Evolutionary conservation across 30 jellyfish, hydroid and myxozoan genomes (phyloP), one percentile per base, ranked within the genome.

Genomic region (Kudoa iwatai): DNA sequence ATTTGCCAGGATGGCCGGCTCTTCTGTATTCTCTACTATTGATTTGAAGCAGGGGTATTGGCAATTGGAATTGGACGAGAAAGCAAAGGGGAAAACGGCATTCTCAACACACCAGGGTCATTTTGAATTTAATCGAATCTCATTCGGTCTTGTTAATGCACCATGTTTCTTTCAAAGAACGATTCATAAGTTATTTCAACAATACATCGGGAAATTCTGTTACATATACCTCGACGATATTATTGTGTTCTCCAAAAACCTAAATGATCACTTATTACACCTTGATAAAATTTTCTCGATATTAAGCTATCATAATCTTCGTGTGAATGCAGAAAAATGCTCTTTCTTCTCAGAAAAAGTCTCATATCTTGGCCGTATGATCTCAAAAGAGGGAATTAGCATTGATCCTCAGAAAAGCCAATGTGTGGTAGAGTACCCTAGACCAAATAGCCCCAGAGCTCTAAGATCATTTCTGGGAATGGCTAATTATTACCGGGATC

Each of bases 101-200:
- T 52, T 61, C 39, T n/a, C 58, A 20, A 46, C 83, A 3, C 14
- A 39, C 23, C 30, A 33, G 19, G 83, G 83, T 4, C 53, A 19
- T 16, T 58, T 31, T 33, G 50, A 43, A 44, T 51, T 44, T 23
- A 51, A 43, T 13, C 55, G 32, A 7, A 43, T 59, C 49, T 54
- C 64, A 35, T 59, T 51, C 44, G 84, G 84, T 7, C 19, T 50
- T n/a, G 25, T 54, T 14, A 46, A 45, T 34, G 65, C 79, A 34
- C 84, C 77, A 7, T 59, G 64, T 1, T 49, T 61, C 20, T 59
- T 52, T 35, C 64, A 53, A 40, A 52, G 85, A 2, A 20, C 45
- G 25, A 61, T 61, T 64, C 58, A 39, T 16, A 24, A 12, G 21
- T 53, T 53, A 2, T 33, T 46, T n/a, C 17, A 59, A 24, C 53